phyloP scores from a whole-genome alignment of 2,797 vertebrate species.

The Ispidina picta region DNA sequence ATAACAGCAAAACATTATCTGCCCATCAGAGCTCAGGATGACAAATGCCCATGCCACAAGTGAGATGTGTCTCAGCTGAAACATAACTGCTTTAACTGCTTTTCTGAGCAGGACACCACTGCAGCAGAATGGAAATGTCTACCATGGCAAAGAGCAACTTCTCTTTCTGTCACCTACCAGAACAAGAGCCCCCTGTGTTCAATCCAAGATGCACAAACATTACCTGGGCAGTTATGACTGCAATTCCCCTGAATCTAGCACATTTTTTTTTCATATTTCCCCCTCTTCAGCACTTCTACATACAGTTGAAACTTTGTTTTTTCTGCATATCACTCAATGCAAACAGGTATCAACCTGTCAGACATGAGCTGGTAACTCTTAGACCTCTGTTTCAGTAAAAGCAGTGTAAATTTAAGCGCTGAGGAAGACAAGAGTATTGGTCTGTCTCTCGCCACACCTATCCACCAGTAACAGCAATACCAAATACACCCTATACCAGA shows the following conservation, averaged over 20 bases:
- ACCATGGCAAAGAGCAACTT: neutral
- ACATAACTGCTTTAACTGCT: neutral
- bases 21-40: neutral
- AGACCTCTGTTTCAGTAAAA: neutral
- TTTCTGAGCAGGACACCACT: neutral
- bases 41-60: neutral
- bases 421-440: neutral
- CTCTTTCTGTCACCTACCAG: neutral
- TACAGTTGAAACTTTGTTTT: neutral
- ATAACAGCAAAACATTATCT: neutral
- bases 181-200: neutral
- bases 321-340: neutral
- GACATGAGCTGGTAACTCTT: neutral
- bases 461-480: neutral
- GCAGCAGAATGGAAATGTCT: neutral
- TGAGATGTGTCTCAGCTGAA: neutral
- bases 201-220: accelerated
- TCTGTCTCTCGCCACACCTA: neutral
- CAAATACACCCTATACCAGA: neutral
- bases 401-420: neutral
- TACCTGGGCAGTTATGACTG: neutral
- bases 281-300: neutral
- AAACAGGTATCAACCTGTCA: neutral
- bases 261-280: neutral
- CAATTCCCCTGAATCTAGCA: neutral